A percentile compares a stretch with the other conserved stretches of the same genome.
phyloP scores from a whole-genome alignment of 2,888 invertebrate genomes.

The Cosmia pyralina region DNA sequence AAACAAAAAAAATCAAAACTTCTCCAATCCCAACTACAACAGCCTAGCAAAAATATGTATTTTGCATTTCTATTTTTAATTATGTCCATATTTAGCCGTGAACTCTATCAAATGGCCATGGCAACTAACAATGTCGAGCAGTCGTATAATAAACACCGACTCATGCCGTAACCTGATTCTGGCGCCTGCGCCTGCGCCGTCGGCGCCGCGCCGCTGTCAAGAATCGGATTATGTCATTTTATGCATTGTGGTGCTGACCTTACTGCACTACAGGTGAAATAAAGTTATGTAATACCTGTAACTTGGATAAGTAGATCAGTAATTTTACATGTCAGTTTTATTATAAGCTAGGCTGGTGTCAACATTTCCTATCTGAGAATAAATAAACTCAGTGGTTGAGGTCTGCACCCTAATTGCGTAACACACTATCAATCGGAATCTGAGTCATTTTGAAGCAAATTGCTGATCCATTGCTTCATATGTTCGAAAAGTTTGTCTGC shows the following conservation, averaged over 20 bases:
- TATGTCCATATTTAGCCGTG: constrained; percentile 12
- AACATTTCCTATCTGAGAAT: neutral
- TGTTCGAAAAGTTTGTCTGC: too few relatives aligned
- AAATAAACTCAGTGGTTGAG: neutral
- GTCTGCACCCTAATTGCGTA: too few relatives aligned
- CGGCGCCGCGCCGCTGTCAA: constrained; percentile 17
- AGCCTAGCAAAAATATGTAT: neutral
- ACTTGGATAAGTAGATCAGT: neutral
- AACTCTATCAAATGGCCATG: constrained; percentile 34
- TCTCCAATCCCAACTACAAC: neutral
- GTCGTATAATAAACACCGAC: constrained; percentile 25
- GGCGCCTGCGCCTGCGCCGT: constrained; percentile 29
- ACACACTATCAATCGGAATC: too few relatives aligned
- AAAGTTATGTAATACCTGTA: neutral
- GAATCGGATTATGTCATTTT: constrained; percentile 34
- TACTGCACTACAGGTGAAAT: constrained; percentile 24
- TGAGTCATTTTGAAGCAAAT: too few relatives aligned
- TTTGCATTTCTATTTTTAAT: neutral
- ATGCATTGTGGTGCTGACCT: constrained; percentile 29
- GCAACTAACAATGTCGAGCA: constrained; percentile 14
- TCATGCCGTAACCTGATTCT: constrained; percentile 37
- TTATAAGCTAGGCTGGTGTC: neutral
- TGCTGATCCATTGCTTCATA: too few relatives aligned
- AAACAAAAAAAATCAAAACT: neutral
- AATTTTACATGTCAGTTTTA: neutral